Evolutionary conservation across 2,113 vertebrate species (phyloP).

Genomic region (Microcebus griseorufus): DNA sequence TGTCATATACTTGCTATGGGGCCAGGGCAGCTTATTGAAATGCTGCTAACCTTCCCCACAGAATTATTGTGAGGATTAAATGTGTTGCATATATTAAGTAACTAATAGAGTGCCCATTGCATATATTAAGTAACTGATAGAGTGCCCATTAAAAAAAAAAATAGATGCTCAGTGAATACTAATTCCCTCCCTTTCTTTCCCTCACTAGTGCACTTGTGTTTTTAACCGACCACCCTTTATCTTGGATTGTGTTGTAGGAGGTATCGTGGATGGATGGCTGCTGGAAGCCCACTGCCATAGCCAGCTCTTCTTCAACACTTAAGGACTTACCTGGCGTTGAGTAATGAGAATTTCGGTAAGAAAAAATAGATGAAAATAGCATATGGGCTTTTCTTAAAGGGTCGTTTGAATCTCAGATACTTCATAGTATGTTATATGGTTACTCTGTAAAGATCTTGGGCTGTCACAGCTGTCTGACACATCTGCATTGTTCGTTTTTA

Average conservation of each 20-base stretch:
- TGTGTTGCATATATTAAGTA: background rate
- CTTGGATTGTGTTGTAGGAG: slow-evolving; percentile 39
- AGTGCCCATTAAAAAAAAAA: background rate
- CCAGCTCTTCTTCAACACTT: slow-evolving; percentile 55
- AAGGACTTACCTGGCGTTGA: slow-evolving; percentile 58
- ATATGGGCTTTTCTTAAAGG: slow-evolving; percentile 3
- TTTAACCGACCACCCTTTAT: background rate
- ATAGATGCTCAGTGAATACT: background rate
- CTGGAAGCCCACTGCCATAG: slow-evolving; percentile 46
- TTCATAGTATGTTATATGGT: background rate
- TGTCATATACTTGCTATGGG: background rate
- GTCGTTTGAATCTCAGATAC: background rate
- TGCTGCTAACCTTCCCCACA: background rate
- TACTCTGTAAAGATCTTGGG: background rate
- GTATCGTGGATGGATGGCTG: slow-evolving; percentile 66
- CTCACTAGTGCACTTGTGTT: background rate
- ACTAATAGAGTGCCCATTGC: background rate
- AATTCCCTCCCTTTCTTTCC: background rate
- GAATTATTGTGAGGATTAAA: background rate
- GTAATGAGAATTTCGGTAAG: slow-evolving; percentile 82
- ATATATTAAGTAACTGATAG: background rate
- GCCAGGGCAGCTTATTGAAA: background rate
- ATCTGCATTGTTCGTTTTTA: background rate
- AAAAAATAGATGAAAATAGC: background rate
- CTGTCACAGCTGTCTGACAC: background rate